Conservation (phyloP, 2,797 vertebrate species). For the Acrossocheilus fasciatus region DNA sequence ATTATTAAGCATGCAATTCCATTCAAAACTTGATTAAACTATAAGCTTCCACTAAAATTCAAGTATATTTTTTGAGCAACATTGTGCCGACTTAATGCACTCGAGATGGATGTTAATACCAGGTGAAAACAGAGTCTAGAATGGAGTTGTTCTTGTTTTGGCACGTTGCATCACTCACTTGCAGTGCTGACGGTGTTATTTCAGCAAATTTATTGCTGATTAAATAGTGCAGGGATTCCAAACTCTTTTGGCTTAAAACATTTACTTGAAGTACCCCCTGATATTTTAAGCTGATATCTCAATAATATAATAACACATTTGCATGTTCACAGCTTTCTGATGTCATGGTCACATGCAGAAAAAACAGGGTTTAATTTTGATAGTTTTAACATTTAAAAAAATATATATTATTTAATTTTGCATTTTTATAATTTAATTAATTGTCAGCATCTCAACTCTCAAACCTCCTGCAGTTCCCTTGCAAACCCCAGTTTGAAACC, state of each 20-base stretch:
- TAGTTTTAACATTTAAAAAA: background rate
- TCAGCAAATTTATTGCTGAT: background rate
- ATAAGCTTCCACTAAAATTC: background rate
- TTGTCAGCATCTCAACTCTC: background rate
- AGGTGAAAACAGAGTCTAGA: background rate
- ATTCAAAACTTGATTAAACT: background rate
- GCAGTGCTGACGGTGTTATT: background rate
- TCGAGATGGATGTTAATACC: background rate
- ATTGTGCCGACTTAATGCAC: background rate
- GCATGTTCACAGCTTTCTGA: background rate
- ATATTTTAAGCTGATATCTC: no score
- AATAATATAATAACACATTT: background rate
- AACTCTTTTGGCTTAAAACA: background rate
- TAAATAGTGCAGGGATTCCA: background rate
- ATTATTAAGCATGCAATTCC: background rate
- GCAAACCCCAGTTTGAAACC: background rate
- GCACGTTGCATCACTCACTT: background rate
- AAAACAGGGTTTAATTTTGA: background rate
- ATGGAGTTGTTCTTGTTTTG: background rate
- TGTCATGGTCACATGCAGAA: background rate
- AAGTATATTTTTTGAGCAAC: background rate
- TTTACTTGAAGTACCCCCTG: background rate
- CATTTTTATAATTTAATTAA: background rate
- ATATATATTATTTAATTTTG: no score
- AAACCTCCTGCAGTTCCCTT: background rate